Evolutionary conservation across 1,140 invertebrate species (phyloP).

Genomic region (Radopholus similis): DNA sequence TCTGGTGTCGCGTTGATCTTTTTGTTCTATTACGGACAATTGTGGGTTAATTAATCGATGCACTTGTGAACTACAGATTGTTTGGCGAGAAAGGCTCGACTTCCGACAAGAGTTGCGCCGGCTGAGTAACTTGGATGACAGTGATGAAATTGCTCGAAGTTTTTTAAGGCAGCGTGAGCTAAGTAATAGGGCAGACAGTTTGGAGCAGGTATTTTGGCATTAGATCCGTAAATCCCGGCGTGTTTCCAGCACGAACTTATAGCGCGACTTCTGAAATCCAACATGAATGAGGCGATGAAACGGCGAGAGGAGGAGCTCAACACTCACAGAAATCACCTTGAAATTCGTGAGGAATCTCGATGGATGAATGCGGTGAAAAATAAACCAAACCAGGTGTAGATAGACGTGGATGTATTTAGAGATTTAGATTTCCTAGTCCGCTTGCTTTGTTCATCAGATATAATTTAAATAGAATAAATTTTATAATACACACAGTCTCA

Average conservation of each 20-base stretch:
- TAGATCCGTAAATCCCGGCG: neutral
- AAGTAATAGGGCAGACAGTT: neutral
- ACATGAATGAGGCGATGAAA: conserved; percentile 1
- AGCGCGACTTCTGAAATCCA: neutral
- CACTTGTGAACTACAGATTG: neutral
- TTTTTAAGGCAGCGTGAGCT: neutral
- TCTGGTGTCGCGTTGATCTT: neutral
- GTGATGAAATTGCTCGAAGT: neutral
- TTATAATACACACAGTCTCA: too few relatives aligned
- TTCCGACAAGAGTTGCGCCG: neutral
- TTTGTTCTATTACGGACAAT: neutral
- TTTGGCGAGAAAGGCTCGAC: neutral
- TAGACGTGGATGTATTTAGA: too few relatives aligned
- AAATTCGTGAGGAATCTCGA: neutral
- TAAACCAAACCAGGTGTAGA: too few relatives aligned
- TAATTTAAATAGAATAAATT: too few relatives aligned
- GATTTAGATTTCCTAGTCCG: too few relatives aligned
- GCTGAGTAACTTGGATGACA: neutral
- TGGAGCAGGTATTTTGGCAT: neutral
- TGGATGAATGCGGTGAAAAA: neutral
- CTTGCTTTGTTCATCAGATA: too few relatives aligned
- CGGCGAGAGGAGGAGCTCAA: neutral
- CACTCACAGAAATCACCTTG: neutral
- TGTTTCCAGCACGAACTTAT: neutral
- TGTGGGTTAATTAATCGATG: neutral